Conservation (phyloP, 2,113 vertebrate species). For the Cebidichthys violaceus region DNA sequence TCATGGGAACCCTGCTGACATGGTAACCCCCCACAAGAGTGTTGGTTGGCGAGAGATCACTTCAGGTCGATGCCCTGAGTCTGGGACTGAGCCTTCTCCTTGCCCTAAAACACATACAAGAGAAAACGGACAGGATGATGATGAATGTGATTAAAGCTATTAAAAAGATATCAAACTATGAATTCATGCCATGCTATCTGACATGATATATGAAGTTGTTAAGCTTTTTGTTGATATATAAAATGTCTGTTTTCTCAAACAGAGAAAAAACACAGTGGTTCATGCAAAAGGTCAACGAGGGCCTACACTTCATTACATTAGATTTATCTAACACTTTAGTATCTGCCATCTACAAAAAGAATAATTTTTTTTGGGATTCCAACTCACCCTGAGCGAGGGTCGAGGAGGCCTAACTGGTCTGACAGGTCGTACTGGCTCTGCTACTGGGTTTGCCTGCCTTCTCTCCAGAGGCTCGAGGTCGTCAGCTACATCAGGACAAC, state of each 20-base stretch:
- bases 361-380: neutral
- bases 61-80: conserved; percentile 75
- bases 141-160: neutral
- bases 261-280: neutral
- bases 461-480: conserved; percentile 68
- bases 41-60: conserved; percentile 52
- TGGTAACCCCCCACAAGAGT: neutral
- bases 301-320: neutral
- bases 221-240: neutral
- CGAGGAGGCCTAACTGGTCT: conserved; percentile 76
- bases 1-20: neutral
- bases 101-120: conserved; percentile 53
- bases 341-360: neutral
- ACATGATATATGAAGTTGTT: neutral
- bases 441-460: conserved; percentile 29
- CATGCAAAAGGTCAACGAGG: neutral
- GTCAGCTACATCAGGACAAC: conserved; percentile 77
- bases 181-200: neutral
- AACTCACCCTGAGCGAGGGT: conserved; percentile 77
- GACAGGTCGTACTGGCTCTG: conserved; percentile 51
- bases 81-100: conserved; percentile 62
- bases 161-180: neutral
- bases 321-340: neutral
- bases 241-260: neutral
- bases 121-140: neutral